phyloP scores from a whole-genome alignment of 2,888 invertebrate genomes.

The Nezara viridula region DNA sequence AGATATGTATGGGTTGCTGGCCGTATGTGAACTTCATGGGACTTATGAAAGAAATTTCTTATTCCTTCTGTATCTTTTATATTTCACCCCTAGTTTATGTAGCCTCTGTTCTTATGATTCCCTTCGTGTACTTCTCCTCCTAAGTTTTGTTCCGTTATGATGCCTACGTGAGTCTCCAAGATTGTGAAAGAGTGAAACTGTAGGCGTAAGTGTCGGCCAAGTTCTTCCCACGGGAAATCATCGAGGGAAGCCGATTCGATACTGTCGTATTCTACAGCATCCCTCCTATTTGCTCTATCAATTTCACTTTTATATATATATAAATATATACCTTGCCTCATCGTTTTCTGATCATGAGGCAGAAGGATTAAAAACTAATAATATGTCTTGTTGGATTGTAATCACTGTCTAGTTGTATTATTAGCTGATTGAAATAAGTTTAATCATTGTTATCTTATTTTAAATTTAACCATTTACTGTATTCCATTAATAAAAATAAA shows the following conservation, averaged over 20 bases:
- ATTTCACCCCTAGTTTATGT: constrained; percentile 5
- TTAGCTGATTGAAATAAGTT: no score
- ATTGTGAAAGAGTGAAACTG: constrained; percentile 35
- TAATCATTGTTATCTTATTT: no score
- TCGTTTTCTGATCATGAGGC: background rate
- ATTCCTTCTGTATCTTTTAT: constrained; percentile 11
- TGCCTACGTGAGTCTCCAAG: background rate
- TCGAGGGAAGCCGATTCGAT: background rate
- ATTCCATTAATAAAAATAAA: no score
- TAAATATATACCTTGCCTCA: background rate
- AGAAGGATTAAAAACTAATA: no score
- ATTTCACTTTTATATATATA: constrained; percentile 1
- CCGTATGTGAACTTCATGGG: background rate
- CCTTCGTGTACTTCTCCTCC: background rate
- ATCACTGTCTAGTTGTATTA: no score
- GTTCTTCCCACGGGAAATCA: constrained; percentile 32
- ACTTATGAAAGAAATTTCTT: background rate
- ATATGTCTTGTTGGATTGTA: no score
- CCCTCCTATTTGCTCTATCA: constrained; percentile 19
- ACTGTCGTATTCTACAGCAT: background rate
- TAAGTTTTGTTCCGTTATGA: constrained; percentile 15
- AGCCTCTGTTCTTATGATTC: background rate
- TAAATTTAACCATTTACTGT: no score
- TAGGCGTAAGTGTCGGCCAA: constrained; percentile 30
- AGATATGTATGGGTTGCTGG: background rate